Evolutionary conservation across 2,888 invertebrate genomes (phyloP).

Genomic region (Drosophila mercatorum): DNA sequence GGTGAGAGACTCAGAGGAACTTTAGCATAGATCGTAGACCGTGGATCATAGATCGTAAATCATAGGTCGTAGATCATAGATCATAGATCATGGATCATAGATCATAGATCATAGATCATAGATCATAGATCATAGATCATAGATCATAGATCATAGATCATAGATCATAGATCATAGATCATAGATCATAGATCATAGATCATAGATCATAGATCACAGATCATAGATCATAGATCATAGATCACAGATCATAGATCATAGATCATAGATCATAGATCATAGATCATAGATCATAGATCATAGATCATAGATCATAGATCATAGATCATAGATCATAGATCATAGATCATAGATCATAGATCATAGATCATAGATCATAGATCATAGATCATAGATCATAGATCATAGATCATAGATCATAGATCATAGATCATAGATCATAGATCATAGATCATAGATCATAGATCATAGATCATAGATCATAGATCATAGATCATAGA

Average conservation of each 20-base stretch:
- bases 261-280: too few species aligned
- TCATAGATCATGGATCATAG: not conserved
- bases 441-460: not conserved
- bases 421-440: too few species aligned
- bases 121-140: not conserved
- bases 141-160: not conserved
- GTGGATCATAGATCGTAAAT: too few species aligned
- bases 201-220: not conserved
- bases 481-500: not conserved
- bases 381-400: not conserved
- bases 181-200: not conserved
- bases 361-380: not conserved
- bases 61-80: too few species aligned
- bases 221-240: not conserved
- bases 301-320: not conserved
- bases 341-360: not conserved
- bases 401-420: too few species aligned
- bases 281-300: too few species aligned
- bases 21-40: too few species aligned
- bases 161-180: not conserved
- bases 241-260: too few species aligned
- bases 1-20: too few species aligned
- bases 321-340: not conserved
- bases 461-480: not conserved
- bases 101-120: not conserved